Evolutionary conservation across 2,113 vertebrate species (phyloP), one percentile per base, ranked within the genome.

Genomic region (Tor tambroides): DNA sequence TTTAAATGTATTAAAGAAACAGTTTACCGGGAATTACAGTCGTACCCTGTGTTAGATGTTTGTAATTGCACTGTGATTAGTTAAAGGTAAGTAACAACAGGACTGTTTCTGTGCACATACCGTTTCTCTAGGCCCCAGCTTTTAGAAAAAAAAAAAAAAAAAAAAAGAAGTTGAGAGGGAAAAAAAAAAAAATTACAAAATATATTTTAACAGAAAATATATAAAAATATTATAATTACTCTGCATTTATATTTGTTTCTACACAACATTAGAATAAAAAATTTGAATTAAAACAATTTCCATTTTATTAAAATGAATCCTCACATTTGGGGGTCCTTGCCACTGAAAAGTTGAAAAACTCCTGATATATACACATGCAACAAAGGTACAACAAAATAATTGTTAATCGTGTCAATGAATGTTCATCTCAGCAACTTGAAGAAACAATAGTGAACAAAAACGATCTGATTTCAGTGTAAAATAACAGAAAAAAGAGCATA

Each of bases 1-100:
- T 81, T 69, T 49, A 69, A 83, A 83, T 69, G 26, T 7, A 80
- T 61, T 41, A 61, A n/a, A 61, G 19, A 80, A 41, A 80, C 54
- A 14, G 19, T 80, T 59, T 61, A 59, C 19, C 10, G 11, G 49
- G 30, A 80, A n/a, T 80, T 61, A 61, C 19, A 61, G 30, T n/a
- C 3, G 19, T n/a, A 59, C 30, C 30, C 61, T 17, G 75, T 28
- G 11, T 30, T 28, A 49, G 43, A 51, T 51, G 43, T 51, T 51
- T 28, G 26, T 10, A 51, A 77, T 30, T 30, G 75, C n/a, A 1
- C n/a, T 51, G 75, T 30, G n/a, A 51, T 77, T 77, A 19, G n/a
- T 51, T 77, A 77, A 77, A 77, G 14, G 15, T 30, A 30, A 49
- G 26, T 19, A 17, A 49, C 74, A 43, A 19, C 75, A 28, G 14